Evolutionary conservation across 2,113 vertebrate species (phyloP), one percentile per base, ranked within the genome.

Genomic region (Neodontobutis hainanensis): DNA sequence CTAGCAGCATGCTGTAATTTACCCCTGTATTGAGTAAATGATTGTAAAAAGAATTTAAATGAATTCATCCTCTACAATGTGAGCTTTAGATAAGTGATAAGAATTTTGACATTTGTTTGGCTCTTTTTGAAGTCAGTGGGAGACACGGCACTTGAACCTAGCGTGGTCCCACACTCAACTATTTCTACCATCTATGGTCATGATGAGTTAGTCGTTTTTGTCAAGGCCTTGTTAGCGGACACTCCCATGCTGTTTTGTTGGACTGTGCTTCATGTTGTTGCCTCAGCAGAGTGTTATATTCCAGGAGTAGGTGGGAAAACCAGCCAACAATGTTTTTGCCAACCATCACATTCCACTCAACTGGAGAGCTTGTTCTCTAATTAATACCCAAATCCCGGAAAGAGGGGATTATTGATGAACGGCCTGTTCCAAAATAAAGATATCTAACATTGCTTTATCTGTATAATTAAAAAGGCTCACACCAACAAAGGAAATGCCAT

Each of bases 351-450:
- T 69, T 81, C 61, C 27, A 52, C 63, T 76, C 71, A 48, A 75
- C 75, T 78, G 74, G 72, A 82, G 71, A 70, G 72, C 66, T 72
- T 63, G 65, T 64, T 77, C 61, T 58, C 74, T 84, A 73, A 87
- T 85, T 78, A 77, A 72, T 84, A 69, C 79, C 81, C 73, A 62
- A 46, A 74, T 67, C 48, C 57, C 45, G 53, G n/a, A 43, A 15
- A 56, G 11, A 45, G 50, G 34, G 11, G 36, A 53, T 67, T 47
- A 62, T 49, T 48, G 11, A 32, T 65, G 40, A 75, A 52, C 52
- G 60, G 42, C 10, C 38, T 45, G 47, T 75, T 48, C 19, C 36
- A 58, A 50, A 77, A 68, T 71, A 48, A 65, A 75, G 53, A 44
- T 47, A 10, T 44, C 53, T 50, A 66, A 68, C 50, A 61, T 56